Base-by-base conservation (phyloP, 2,888 invertebrate genomes). In the Nemotelus nigrinus region DNA sequence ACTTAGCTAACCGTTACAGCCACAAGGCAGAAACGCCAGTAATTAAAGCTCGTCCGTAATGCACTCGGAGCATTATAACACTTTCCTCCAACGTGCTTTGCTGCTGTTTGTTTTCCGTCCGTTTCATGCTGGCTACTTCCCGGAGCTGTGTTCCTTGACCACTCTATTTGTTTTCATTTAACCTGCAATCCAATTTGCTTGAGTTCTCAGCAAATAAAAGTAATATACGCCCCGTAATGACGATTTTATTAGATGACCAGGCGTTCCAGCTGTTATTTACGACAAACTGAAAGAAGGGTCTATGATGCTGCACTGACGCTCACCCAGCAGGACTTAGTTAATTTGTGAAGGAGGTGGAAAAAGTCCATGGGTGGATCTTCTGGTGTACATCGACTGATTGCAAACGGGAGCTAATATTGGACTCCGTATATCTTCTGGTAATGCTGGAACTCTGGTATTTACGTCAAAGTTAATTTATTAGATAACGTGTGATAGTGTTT, bases 171-270 rank as follows among this genome's bases (percentile, higher is more conserved):
- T 74, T 74, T 60, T 74, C 60, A 74, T 74, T 60, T 74, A 74
- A 63, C 74, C 74, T n/a, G 10, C 25, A 74, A 74, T 74, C 74
- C 74, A 74, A 74, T 74, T 74, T 74, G 63, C 60, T 60, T 2
- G 60, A 74, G 74, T 74, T 60, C 63, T 74, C 63, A 60, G 43
- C 78, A 76, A 78, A 78, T 78, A 76, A 78, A 78, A 78, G 76
- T 71, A 78, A 78, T 78, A 76, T 70, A 76, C 78, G 55, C n/a
- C 8, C 65, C 60, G 74, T 76, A 78, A 78, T 78, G 78, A 76
- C 78, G 78, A 78, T 78, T 78, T 78, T 78, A 78, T 78, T 78
- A 68, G 76, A 71, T 78, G 65, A 64, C 47, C 78, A 67, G 55
- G 60, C 70, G 67, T 55, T 67, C 45, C 75, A 60, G 70, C 60